Percentiles rank a stretch among this genome's conserved stretches.
These are phyloP conservation scores for Trilocha varians DNA, from an alignment of 2,888 invertebrate genomes.

Conservation along the genomic window DNA sequence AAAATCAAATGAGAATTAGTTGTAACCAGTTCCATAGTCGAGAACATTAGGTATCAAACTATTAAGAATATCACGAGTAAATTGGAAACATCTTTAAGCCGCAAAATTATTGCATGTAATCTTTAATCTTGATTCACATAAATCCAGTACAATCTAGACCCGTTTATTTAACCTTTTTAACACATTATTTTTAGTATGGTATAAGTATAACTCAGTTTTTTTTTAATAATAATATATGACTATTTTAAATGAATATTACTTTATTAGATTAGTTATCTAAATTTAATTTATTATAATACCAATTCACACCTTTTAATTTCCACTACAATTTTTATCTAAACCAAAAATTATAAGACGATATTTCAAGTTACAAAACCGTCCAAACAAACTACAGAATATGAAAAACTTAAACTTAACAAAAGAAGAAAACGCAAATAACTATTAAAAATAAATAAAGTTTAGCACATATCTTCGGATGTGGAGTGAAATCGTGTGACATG, in stretches of 20 bases:
- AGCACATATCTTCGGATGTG: not conserved
- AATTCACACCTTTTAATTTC: no score
- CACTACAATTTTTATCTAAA: no score
- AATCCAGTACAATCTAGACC: not conserved
- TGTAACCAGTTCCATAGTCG: not conserved
- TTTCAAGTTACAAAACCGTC: no score
- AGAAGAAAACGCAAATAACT: not conserved
- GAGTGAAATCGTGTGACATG: slow-evolving; percentile 4
- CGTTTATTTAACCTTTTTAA: not conserved
- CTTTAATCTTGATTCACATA: not conserved
- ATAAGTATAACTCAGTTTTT: no score
- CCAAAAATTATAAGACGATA: no score
- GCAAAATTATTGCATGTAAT: not conserved
- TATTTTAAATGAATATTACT: no score
- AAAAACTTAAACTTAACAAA: no score
- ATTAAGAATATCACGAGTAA: not conserved
- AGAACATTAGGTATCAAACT: not conserved
- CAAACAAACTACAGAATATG: not conserved
- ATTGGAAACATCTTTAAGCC: not conserved
- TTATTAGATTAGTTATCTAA: no score
- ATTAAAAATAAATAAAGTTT: not conserved
- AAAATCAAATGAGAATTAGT: not conserved
- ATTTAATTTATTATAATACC: no score
- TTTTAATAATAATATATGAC: no score
- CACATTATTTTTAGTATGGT: slow-evolving; percentile 2